Evolutionary conservation across 2,113 vertebrate species (phyloP).

Genomic region (Trematocara unimaculatum): DNA sequence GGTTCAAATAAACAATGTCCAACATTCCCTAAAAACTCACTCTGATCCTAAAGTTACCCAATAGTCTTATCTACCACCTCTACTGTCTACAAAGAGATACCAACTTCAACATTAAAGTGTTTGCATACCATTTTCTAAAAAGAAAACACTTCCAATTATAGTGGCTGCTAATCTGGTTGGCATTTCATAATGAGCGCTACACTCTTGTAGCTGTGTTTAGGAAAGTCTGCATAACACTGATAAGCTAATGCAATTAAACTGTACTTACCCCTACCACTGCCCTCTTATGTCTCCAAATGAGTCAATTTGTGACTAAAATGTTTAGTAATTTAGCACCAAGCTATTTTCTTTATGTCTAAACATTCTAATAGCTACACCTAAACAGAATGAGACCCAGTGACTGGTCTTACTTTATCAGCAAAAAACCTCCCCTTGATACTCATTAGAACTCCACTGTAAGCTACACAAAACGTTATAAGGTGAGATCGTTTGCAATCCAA

Average conservation of each 20-base stretch:
- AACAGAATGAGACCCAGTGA: neutral
- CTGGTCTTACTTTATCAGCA: neutral
- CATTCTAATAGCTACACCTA: neutral
- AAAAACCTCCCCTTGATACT: neutral
- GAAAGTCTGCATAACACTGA: conserved; percentile 40
- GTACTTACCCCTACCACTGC: conserved; percentile 10
- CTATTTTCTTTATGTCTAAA: neutral
- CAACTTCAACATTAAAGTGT: neutral
- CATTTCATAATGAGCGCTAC: conserved; percentile 19
- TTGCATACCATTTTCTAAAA: neutral
- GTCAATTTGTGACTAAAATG: conserved; percentile 29
- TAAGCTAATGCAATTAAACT: conserved; percentile 57
- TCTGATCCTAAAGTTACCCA: neutral
- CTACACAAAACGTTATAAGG: conserved; percentile 11
- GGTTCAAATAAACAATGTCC: neutral
- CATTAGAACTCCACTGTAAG: conserved; percentile 12
- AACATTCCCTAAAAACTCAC: neutral
- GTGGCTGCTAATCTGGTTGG: neutral
- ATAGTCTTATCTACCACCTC: neutral
- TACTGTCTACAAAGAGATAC: neutral
- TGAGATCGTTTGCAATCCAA: conserved; percentile 17
- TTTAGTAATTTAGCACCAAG: neutral
- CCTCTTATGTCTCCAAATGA: conserved; percentile 15
- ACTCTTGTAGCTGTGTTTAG: neutral
- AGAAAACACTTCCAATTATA: conserved; percentile 16